Base-by-base conservation (phyloP, 2,888 invertebrate species). In the Embidobia sp. region DNA sequence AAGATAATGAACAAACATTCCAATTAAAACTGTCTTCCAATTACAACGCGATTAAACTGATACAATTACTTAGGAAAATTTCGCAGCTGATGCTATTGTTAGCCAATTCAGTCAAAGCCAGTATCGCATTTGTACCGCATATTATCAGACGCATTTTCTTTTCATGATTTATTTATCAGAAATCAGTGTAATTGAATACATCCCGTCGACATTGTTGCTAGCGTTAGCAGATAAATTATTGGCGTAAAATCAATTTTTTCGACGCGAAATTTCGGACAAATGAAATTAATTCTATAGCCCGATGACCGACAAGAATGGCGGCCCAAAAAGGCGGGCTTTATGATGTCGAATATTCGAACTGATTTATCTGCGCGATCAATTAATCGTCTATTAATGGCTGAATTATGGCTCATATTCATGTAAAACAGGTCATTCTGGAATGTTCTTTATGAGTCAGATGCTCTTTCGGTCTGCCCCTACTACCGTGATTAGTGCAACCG, bases 1-100 rank as follows among this genome's bases (percentile, higher is more conserved):
- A 18, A 51, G 48, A 70, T 59, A 59, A 70, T 59, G 69, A 59
- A 70, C 69, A 51, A 70, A 49, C 51, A 42, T 44, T 69, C 69
- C 69, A 70, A 70, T 70, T 70, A 70, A 59, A 59, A 59, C 44
- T 51, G 59, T 70, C 59, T 59, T 59, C 59, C 59, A 59, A 59
- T 70, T 70, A 59, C 51, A 70, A 49, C 59, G 53, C 46, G 48
- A 70, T 70, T 35, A 61, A 42, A 61, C 59, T 16, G 40, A 44
- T 42, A 70, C 59, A 61, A 70, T 70, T 59, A 59, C 55, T 55
- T 57, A 69, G 49, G n/a, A 48, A 10, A 49, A 31, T 59, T 49
- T 49, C 19, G 7, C 57, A 26, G 29, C 37, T 10, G 27, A 10
- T 7, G 33, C 13, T 42, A 42, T 15, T 35, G 55, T n/a, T n/a